phyloP scores from a whole-genome alignment of 2,888 invertebrate species.

The Onthophagus sagittarius region DNA sequence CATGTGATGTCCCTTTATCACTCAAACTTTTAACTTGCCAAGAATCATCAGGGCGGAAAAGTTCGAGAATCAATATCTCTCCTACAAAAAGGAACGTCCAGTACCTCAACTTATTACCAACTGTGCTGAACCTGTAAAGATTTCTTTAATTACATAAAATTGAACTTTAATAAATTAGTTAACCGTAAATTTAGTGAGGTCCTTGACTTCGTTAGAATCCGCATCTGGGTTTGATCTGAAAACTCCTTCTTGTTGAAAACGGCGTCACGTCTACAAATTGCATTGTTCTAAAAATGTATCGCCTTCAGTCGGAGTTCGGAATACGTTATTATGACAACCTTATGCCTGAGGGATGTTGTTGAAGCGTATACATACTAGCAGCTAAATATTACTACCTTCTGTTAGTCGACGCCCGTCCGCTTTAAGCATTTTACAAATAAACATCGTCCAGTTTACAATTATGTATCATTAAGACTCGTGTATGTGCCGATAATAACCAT shows the following conservation, averaged over 20 bases:
- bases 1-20: conserved; percentile 41
- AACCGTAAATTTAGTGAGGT: background rate
- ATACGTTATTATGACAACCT: background rate
- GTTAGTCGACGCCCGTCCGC: background rate
- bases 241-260: background rate
- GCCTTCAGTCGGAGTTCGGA: background rate
- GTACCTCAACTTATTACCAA: background rate
- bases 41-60: background rate
- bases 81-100: background rate
- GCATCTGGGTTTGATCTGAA: background rate
- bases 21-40: conserved; percentile 42
- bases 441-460: background rate
- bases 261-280: background rate
- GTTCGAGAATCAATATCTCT: background rate
- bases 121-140: background rate
- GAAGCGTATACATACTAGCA: background rate
- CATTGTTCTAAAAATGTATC: background rate
- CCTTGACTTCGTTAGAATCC: background rate
- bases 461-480: background rate
- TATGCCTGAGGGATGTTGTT: background rate
- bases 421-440: background rate
- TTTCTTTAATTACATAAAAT: background rate
- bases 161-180: background rate
- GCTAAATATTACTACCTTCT: background rate
- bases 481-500: background rate